Evolutionary conservation across 2,888 invertebrate genomes (phyloP), one percentile per base, ranked within the genome.

Genomic region (Pristionchus arcanus): DNA sequence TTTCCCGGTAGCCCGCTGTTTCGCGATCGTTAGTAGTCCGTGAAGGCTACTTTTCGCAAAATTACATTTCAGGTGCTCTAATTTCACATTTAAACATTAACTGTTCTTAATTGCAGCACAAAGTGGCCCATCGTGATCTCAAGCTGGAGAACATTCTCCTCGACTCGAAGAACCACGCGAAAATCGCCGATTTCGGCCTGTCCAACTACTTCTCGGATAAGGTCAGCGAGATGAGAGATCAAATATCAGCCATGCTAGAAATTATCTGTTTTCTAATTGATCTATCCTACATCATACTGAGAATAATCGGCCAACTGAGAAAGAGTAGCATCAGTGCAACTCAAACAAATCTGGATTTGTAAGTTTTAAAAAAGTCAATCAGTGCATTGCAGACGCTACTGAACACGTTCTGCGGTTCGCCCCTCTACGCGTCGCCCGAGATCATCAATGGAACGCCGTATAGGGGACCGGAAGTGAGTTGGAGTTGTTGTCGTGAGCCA

Each of bases 111-210:
- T 91, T 95, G 63, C 90, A 93, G 94, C 93, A 95, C 92, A 95
- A 95, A 91, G 96, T 96, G 28, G 95, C 96, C 0, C 96, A 96
- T 92, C 93, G 96, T 59, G 96, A 96, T 94, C 92, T 96, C 68
- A 96, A 96, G 92, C 94, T 96, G 86, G 96, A 96, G 93, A 96
- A 96, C 92, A 95, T 96, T 63, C 94, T 96, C 34, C 93, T 96
- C 59, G 96, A 96, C 92, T 94, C 92, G 34, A 92, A 93, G 90
- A 95, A 93, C 91, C 95, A 95, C 90, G 95, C 96, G 59, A 96
- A 96, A 97, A 99, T 99, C 96, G 99, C 98, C 25, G 99, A 99
- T 96, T 99, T 99, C 96, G 99, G 99, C 91, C 96, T 99, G 90
- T 98, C 98, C 89, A 99, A 99, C 96, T 98, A 98, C 91, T 99